Base-by-base conservation (phyloP, 2,113 vertebrate genomes). In the Prochilodus magdalenae region DNA sequence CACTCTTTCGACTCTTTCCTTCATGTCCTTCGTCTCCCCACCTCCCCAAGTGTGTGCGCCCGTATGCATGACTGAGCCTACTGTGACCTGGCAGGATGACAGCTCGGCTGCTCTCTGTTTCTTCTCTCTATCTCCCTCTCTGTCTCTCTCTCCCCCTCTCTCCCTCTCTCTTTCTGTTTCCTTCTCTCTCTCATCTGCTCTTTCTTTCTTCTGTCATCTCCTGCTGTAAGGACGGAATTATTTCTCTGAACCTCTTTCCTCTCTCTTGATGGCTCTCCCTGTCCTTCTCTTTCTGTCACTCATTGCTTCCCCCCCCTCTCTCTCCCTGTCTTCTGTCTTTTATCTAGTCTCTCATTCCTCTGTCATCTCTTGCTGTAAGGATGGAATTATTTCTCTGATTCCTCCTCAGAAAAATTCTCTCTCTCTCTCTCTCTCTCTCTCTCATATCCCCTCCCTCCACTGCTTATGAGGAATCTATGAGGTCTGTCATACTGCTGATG, bases 31-130 rank as follows among this genome's bases (percentile, higher is more conserved):
- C 22, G 36, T n/a, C 36, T 70, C 66, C 65, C 66, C 59, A 75
- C 65, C 63, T 81, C 62, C 33, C 66, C 78, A 80, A 72, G 85
- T 83, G 63, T 79, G 78, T 73, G 70, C 29, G 6, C 40, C 12
- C 44, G 57, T 77, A 87, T 87, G 89, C 87, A 86, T 87, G 86
- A 77, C 62, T 77, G 79, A 81, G 66, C 57, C 51, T 75, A 30
- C 73, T 82, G 79, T 85, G 84, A 89, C 82, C 85, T 84, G 87
- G 88, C 86, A 88, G 84, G 29, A 75, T 84, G 86, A 82, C 84
- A 79, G 77, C 75, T 69, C 40, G 67, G 62, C 70, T 62, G 44
- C 70, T 51, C 63, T 77, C 33, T 66, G 33, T 36, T 73, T 77
- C 66, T 67, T 18, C 53, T 26, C 65, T 75, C 47, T 62, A 36